phyloP scores from a whole-genome alignment of 1,140 invertebrate species.

The Melipona quadrifasciata region DNA sequence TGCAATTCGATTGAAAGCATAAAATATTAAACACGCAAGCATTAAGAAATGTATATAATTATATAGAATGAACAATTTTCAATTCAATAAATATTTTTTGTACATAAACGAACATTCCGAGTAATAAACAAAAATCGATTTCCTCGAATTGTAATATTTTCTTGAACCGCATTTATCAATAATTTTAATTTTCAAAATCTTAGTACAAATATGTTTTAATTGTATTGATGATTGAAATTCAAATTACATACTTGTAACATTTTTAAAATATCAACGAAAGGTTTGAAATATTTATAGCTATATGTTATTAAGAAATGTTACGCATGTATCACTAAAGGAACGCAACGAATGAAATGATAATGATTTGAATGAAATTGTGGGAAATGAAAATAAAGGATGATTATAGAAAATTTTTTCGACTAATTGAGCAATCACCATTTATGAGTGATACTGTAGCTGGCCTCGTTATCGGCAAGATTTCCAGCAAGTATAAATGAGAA shows the following conservation, averaged over 20 bases:
- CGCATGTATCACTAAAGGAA: no score
- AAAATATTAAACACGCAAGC: background rate
- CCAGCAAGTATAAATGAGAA: constrained; percentile 52
- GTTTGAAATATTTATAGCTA: no score
- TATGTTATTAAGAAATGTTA: no score
- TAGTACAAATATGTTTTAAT: no score
- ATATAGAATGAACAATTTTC: background rate
- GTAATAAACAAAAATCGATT: background rate
- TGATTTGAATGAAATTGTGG: background rate
- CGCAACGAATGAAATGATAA: background rate
- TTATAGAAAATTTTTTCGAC: background rate
- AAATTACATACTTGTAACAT: no score
- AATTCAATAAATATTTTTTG: background rate
- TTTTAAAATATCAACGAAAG: no score
- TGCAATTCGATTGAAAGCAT: background rate
- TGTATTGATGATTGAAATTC: background rate
- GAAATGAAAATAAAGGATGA: background rate
- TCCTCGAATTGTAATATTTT: accelerated
- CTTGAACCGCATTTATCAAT: no score
- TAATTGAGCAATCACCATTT: constrained; percentile 1
- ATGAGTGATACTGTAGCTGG: constrained; percentile 40
- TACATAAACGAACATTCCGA: background rate
- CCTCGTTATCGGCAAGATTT: constrained; percentile 51
- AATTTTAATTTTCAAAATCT: background rate
- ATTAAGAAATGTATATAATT: background rate